Evolutionary conservation across 2,113 vertebrate genomes (phyloP).

Genomic region (Brienomyrus longianalis): DNA sequence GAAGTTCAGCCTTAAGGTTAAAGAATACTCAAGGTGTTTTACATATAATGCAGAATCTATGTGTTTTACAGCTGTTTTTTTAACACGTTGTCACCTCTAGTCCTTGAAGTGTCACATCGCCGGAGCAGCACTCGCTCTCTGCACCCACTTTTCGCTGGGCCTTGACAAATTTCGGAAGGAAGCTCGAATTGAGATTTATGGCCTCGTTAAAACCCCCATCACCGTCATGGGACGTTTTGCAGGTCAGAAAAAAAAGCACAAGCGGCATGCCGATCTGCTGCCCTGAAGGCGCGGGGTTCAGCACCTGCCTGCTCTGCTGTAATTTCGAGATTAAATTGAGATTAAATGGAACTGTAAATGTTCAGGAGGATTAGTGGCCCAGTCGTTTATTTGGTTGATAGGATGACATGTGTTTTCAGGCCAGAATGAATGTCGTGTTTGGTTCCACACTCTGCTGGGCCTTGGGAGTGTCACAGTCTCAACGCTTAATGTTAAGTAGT

Average conservation of each 20-base stretch:
- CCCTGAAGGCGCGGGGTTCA: not conserved
- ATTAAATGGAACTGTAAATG: not conserved
- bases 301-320: not conserved
- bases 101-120: not conserved
- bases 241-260: not conserved
- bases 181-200: slow-evolving; percentile 1
- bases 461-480: not conserved
- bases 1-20: not conserved
- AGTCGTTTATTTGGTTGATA: not conserved
- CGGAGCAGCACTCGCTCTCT: not conserved
- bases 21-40: not conserved
- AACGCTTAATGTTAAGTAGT: not conserved
- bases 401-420: not conserved
- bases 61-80: not conserved
- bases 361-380: not conserved
- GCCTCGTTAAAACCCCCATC: not conserved
- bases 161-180: not conserved
- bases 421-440: not conserved
- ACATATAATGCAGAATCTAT: not conserved
- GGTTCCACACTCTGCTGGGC: not conserved
- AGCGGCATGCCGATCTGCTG: not conserved
- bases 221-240: not conserved
- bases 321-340: not conserved
- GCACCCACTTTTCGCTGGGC: not conserved
- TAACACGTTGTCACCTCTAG: not conserved